A percentile compares a stretch with the other conserved stretches of the same genome.
Conservation (phyloP, 2,888 invertebrate genomes). For the Thysanoteuthis rhombus region DNA sequence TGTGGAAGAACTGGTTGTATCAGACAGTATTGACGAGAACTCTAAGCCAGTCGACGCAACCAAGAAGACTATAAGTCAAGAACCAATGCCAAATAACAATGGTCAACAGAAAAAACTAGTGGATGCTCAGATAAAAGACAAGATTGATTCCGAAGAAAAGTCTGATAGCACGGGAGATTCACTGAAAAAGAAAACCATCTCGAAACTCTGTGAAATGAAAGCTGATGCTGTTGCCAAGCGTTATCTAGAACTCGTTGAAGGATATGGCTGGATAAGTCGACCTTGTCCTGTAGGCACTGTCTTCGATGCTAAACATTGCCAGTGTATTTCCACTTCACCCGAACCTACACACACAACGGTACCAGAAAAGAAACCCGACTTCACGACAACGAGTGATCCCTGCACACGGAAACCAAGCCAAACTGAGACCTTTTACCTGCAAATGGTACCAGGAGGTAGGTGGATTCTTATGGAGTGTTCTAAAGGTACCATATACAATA, state of each 20-base stretch:
- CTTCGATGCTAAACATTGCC: background rate
- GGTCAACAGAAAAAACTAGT: rapidly evolving
- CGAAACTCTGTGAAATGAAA: background rate
- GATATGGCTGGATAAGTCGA: background rate
- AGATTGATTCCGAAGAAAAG: background rate
- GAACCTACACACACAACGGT: background rate
- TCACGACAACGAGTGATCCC: too few species aligned
- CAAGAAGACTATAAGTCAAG: background rate
- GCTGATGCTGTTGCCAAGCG: background rate
- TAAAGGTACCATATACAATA: too few species aligned
- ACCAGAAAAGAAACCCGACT: too few species aligned
- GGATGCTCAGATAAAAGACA: background rate
- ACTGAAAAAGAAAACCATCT: too few species aligned
- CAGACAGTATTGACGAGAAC: background rate
- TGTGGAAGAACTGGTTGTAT: background rate
- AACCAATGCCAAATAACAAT: background rate
- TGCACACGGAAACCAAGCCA: too few species aligned
- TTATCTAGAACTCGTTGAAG: background rate
- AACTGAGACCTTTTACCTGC: too few species aligned
- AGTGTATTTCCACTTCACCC: background rate
- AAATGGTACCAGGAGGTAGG: too few species aligned
- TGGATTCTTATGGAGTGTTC: too few species aligned
- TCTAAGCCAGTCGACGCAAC: background rate
- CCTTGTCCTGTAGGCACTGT: background rate
- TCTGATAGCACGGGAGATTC: background rate